A percentile compares a stretch with the other conserved stretches of the same genome.
These are phyloP conservation scores for Heliothis virescens DNA, from an alignment of 1,140 invertebrate genomes.

Conservation along the genomic window DNA sequence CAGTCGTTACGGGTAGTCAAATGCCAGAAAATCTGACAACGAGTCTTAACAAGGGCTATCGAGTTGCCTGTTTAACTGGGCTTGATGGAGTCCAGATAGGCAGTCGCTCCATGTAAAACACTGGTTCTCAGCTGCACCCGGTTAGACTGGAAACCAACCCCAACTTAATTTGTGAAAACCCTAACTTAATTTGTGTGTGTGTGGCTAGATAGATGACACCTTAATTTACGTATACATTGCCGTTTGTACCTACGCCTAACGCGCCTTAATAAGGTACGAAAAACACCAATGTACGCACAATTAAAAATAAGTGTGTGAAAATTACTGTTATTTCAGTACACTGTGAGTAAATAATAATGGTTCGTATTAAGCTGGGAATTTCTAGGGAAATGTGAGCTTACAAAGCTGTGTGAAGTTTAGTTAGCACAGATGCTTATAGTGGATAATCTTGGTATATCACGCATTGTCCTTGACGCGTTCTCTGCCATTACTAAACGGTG, in stretches of 20 bases:
- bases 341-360: constrained; percentile 22
- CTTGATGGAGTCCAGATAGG: no score
- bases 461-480: not conserved
- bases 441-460: not conserved
- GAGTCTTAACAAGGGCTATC: no score
- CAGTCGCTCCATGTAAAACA: no score
- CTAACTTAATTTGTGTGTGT: no score
- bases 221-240: constrained; percentile 6
- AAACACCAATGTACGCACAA: not conserved
- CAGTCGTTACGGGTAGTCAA: no score
- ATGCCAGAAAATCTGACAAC: no score
- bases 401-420: not conserved
- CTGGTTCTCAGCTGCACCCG: no score
- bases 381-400: constrained; percentile 2
- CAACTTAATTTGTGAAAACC: no score
- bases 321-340: constrained; percentile 12
- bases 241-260: not conserved
- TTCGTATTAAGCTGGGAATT: not conserved
- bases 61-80: no score
- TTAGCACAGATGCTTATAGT: not conserved
- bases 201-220: no score
- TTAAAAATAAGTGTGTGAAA: constrained; percentile 22
- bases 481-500: not conserved
- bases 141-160: no score
- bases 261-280: constrained; percentile 14